These are phyloP conservation scores for Papilio glaucus DNA, from an alignment of 1,140 invertebrate genomes.

Conservation along the genomic window DNA sequence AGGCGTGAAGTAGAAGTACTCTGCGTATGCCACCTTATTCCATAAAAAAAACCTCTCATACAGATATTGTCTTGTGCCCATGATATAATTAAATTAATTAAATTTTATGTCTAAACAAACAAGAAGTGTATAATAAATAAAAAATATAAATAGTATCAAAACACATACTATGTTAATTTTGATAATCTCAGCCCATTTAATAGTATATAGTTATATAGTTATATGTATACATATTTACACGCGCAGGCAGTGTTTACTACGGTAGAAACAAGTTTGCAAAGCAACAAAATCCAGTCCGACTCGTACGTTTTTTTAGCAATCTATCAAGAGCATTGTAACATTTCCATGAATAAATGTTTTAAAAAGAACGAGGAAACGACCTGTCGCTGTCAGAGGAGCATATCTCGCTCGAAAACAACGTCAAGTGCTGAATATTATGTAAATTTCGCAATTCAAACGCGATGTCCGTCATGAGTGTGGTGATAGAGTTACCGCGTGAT, in stretches of 20 bases:
- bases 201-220: background rate
- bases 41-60: too few relatives aligned
- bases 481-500: conserved; percentile 26
- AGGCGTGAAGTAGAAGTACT: too few relatives aligned
- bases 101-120: too few relatives aligned
- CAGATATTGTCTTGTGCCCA: too few relatives aligned
- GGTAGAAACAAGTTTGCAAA: conserved; percentile 1
- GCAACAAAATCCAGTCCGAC: conserved; percentile 29
- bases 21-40: too few relatives aligned
- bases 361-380: conserved; percentile 35
- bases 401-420: conserved; percentile 27
- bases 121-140: too few relatives aligned
- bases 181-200: background rate
- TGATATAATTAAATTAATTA: too few relatives aligned
- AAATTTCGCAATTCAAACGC: conserved; percentile 32
- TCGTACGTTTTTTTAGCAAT: conserved; percentile 2
- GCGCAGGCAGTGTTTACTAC: background rate
- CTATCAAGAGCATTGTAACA: conserved; percentile 28
- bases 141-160: too few relatives aligned
- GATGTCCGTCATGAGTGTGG: conserved; percentile 4
- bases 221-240: too few relatives aligned
- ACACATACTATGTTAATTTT: too few relatives aligned
- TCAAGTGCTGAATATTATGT: conserved; percentile 28
- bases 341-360: conserved; percentile 36
- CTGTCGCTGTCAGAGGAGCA: conserved; percentile 28